Evolutionary conservation across 2,113 vertebrate genomes (phyloP).

Genomic region (Parotia lawesii): DNA sequence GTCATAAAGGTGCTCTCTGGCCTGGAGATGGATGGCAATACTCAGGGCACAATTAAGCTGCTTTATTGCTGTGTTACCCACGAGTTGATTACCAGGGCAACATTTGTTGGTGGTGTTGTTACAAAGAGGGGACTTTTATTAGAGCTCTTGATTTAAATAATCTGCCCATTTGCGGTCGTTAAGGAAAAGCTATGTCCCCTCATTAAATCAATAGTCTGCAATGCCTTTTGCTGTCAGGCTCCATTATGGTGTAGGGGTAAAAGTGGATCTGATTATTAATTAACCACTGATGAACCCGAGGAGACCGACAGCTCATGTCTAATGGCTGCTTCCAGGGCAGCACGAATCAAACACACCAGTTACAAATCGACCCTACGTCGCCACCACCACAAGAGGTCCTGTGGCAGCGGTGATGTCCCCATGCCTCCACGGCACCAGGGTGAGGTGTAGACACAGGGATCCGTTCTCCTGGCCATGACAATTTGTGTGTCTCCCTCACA

Average conservation of each 20-base stretch:
- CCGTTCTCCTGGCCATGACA: neutral
- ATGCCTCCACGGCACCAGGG: rapidly evolving
- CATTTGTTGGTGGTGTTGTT: neutral
- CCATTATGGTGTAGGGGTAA: neutral
- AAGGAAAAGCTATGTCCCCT: neutral
- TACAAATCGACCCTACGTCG: neutral
- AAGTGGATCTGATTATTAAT: constrained; percentile 26
- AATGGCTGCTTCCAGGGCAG: neutral
- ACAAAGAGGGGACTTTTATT: neutral
- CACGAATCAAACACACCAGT: neutral
- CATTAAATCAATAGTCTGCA: neutral
- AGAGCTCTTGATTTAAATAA: neutral
- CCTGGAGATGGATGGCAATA: neutral
- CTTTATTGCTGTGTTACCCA: neutral
- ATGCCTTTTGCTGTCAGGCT: neutral
- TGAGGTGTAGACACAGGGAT: neutral
- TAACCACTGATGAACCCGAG: neutral
- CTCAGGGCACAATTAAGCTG: neutral
- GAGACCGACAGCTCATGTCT: neutral
- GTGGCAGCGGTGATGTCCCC: rapidly evolving
- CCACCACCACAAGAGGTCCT: rapidly evolving
- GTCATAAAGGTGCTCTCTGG: neutral
- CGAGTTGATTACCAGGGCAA: neutral
- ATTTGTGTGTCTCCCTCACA: neutral
- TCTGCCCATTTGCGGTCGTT: neutral